These are phyloP conservation scores for Nannoperca obscura DNA, from an alignment of 2,797 vertebrate species.

Conservation along the genomic window DNA sequence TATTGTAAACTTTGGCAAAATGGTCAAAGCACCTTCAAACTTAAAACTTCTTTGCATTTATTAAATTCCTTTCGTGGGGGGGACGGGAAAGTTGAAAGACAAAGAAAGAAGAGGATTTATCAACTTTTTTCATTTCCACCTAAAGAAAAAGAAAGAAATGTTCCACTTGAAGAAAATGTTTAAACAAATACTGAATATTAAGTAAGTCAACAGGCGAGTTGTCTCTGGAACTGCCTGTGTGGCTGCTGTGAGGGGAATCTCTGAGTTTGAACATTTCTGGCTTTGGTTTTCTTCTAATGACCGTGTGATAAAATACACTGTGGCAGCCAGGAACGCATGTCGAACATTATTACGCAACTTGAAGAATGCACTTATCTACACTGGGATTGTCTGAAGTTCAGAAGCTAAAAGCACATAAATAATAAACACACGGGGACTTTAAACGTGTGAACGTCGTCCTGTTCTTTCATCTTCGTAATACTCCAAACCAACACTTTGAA, in stretches of 20 bases:
- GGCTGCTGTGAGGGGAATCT: not conserved
- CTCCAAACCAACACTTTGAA: slow-evolving; percentile 1
- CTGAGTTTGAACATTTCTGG: not conserved
- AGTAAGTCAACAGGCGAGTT: not conserved
- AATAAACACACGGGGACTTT: not conserved
- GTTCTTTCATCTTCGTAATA: not conserved
- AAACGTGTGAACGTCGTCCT: not conserved
- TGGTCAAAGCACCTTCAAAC: not conserved
- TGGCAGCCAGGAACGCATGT: not conserved
- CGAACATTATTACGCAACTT: not conserved
- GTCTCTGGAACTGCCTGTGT: not conserved
- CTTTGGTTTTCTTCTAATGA: not conserved
- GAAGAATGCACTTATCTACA: not conserved
- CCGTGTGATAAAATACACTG: not conserved
- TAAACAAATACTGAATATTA: not conserved
- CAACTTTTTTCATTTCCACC: not conserved
- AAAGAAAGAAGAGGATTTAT: not conserved
- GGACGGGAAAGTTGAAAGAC: not conserved
- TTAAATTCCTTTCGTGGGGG: not conserved
- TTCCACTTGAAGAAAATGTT: not conserved
- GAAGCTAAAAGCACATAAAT: not conserved
- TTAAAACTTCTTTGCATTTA: not conserved
- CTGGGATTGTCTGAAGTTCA: not conserved
- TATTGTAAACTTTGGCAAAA: not conserved
- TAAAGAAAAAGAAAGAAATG: not conserved